Conservation (phyloP, 2,888 invertebrate species). For the Alitta virens region DNA sequence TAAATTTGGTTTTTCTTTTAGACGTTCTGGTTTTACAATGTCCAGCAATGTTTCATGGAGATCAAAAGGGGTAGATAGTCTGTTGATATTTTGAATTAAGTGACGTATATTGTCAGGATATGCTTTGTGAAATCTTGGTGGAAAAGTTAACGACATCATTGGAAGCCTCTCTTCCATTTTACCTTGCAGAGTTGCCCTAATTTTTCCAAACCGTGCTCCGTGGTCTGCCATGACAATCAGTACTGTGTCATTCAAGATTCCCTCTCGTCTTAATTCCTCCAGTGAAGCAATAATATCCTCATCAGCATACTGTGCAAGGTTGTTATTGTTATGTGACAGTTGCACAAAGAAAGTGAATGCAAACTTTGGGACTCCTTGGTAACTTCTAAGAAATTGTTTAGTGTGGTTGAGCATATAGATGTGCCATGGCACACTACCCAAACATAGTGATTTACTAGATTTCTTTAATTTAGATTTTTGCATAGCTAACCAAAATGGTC, state of each 20-base stretch:
- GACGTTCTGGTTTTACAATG: constrained; percentile 30
- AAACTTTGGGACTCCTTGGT: constrained; percentile 41
- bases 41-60: constrained; percentile 44
- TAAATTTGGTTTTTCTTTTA: neutral
- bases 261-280: constrained; percentile 28
- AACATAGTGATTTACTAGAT: constrained; percentile 29
- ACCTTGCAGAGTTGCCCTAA: constrained; percentile 43
- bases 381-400: constrained; percentile 40
- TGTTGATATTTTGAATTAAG: constrained; percentile 34
- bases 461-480: constrained; percentile 7
- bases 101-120: constrained; percentile 9
- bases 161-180: constrained; percentile 51
- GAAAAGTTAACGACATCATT: constrained; percentile 43
- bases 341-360: constrained; percentile 44
- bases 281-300: constrained; percentile 35
- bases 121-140: constrained; percentile 33
- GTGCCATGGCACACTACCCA: constrained; percentile 42
- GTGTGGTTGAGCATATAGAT: constrained; percentile 42
- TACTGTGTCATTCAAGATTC: constrained; percentile 45
- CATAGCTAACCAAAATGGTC: constrained; percentile 45
- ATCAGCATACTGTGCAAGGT: constrained; percentile 46
- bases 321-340: constrained; percentile 46
- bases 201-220: constrained; percentile 43
- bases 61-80: constrained; percentile 48
- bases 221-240: constrained; percentile 49